Evolutionary conservation across 2,797 vertebrate genomes (phyloP), one percentile per base, ranked within the genome.

Genomic region (Euphonia xanthogaster): DNA sequence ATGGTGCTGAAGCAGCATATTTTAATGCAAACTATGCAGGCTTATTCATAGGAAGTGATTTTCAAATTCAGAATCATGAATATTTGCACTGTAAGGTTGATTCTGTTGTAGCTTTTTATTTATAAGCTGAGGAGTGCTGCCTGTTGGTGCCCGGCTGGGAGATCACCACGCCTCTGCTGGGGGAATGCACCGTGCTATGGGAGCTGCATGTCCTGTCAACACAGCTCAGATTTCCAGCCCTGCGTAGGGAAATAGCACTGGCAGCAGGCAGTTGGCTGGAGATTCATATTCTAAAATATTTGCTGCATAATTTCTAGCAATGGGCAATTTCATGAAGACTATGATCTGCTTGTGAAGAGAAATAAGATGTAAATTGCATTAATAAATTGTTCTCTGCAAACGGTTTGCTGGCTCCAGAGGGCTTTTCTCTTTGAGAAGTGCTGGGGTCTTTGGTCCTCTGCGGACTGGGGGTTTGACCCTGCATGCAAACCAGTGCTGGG

Each of bases 1-100:
- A 83, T 31, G 88, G 57, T 96, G 93, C 96, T 94, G 94, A 96
- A 96, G 87, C 95, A 94, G 96, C 96, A 16, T 48, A 51, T 96
- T 97, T 96, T 93, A 96, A 95, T 90, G 91, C 95, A 88, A 86
- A 94, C 76, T 40, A 65, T 45, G 51, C 86, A 51, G 82, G 31
- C 95, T 94, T 77, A 75, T 92, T 95, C 91, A 39, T 78, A 93
- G 73, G 82, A 94, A 94, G 89, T 78, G 89, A 94, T 94, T 96
- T 95, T 94, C 70, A 72, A 90, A 88, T 96, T 95, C 94, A 84
- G 81, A 90, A 91, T 94, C 79, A 76, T 91, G 96, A 94, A 94
- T 96, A 90, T 95, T 90, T 94, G 91, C 79, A 53, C 47, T 45
- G 73, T 81, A 53, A 91, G 87, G 87, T 75, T 93, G 96, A 88